Conservation (phyloP, 2,888 invertebrate genomes). For the Coleophora deauratella region DNA sequence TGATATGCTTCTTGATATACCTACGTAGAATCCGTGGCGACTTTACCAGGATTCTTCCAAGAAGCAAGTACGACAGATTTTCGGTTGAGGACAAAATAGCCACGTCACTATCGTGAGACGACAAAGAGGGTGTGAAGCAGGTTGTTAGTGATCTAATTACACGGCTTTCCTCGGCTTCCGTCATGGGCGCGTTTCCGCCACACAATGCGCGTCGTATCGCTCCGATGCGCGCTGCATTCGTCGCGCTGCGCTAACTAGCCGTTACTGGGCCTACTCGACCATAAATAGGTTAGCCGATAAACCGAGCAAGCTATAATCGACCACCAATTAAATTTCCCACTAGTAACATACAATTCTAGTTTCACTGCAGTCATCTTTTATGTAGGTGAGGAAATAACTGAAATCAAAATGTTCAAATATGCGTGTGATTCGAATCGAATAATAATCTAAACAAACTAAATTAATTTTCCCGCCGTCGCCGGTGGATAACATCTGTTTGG, state of each 20-base stretch:
- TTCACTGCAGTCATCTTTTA: too few species aligned
- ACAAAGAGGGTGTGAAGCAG: constrained; percentile 6
- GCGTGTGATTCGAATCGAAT: constrained; percentile 54
- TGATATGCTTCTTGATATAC: too few species aligned
- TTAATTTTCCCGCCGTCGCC: constrained; percentile 59
- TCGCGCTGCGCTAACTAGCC: constrained; percentile 33
- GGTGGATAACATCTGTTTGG: constrained; percentile 66
- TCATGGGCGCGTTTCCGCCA: constrained; percentile 41
- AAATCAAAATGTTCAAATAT: constrained; percentile 46
- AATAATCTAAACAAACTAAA: constrained; percentile 61
- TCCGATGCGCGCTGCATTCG: constrained; percentile 25
- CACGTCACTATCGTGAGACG: not conserved
- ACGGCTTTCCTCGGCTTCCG: constrained; percentile 47
- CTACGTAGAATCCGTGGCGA: too few species aligned
- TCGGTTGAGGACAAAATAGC: constrained; percentile 18
- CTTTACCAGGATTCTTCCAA: too few species aligned
- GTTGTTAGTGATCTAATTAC: constrained; percentile 51
- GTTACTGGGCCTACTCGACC: constrained; percentile 20
- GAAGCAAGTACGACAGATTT: too few species aligned
- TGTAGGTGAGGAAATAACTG: too few species aligned
- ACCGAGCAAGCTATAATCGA: not conserved
- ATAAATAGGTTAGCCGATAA: constrained; percentile 8
- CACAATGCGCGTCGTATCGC: constrained; percentile 27
- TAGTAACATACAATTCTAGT: too few species aligned
- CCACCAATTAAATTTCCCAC: too few species aligned